A percentile compares a stretch with the other conserved stretches of the same genome.
Evolutionary conservation across 2,797 vertebrate species (phyloP).

Genomic region (Heterohyrax brucei): DNA sequence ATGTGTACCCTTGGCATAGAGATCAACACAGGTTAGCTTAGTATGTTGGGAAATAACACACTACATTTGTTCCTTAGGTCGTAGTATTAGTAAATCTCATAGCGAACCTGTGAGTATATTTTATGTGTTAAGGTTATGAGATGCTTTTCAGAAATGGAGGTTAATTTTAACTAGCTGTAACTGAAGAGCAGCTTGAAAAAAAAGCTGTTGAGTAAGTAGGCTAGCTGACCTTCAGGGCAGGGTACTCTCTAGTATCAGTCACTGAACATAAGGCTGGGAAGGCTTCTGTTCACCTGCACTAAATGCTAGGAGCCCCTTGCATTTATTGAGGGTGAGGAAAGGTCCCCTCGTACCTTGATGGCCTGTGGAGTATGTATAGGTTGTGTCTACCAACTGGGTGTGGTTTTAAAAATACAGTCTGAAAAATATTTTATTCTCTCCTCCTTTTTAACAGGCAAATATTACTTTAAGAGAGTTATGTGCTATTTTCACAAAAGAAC

Average conservation of each 20-base stretch:
- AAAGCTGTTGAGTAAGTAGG: neutral
- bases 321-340: neutral
- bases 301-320: neutral
- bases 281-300: neutral
- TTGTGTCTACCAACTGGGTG: neutral
- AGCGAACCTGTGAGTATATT: neutral
- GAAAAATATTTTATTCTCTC: neutral
- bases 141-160: conserved; percentile 9
- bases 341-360: neutral
- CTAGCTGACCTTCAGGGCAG: neutral
- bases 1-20: neutral
- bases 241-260: neutral
- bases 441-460: neutral
- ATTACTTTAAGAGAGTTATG: neutral
- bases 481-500: conserved; percentile 19
- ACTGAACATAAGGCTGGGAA: neutral
- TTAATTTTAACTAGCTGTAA: conserved; percentile 41
- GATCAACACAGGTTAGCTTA: neutral
- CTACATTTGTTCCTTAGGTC: neutral
- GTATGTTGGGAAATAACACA: neutral
- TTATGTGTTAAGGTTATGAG: conserved; percentile 28
- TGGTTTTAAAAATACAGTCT: neutral
- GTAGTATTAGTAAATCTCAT: neutral
- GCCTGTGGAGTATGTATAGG: neutral
- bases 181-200: conserved; percentile 13